Conservation (phyloP, 1,140 invertebrate genomes). For the Bombus balteatus region DNA sequence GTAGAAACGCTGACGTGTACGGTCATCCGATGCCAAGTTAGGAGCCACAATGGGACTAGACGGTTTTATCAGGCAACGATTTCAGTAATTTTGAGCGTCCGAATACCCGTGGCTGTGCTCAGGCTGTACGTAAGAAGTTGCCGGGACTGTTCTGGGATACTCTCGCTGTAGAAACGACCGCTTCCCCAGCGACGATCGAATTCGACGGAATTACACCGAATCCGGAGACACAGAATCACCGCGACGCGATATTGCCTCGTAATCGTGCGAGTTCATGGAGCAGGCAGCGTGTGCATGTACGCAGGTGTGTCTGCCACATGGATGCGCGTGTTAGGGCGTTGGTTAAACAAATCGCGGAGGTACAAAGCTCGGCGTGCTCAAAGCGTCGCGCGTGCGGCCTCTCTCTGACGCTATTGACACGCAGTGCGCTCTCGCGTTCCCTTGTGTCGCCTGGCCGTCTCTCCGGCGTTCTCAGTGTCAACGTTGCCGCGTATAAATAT, state of each 20-base stretch:
- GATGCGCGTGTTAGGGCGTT: neutral
- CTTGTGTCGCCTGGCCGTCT: neutral
- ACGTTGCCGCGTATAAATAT: conserved; percentile 33
- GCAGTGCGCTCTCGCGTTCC: neutral
- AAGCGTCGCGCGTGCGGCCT: conserved; percentile 8
- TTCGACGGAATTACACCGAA: no score
- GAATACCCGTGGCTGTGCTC: no score
- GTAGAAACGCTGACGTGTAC: no score
- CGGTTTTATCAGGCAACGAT: no score
- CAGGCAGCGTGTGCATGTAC: neutral
- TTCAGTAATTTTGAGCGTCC: no score
- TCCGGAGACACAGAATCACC: neutral
- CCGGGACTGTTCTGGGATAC: no score
- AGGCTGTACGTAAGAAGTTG: no score
- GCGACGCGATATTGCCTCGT: neutral
- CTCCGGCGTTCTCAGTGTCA: conserved; percentile 19
- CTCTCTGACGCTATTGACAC: conserved; percentile 27
- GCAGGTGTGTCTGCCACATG: neutral
- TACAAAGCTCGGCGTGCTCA: conserved; percentile 26
- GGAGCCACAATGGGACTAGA: no score
- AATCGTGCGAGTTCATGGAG: neutral
- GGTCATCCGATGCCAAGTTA: no score
- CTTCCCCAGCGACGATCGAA: neutral
- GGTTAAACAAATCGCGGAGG: conserved; percentile 27
- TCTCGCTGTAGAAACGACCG: neutral